Percentiles rank a stretch among this genome's conserved stretches.
Conservation (phyloP, 2,888 invertebrate genomes). For the Stegophylla sp. region DNA sequence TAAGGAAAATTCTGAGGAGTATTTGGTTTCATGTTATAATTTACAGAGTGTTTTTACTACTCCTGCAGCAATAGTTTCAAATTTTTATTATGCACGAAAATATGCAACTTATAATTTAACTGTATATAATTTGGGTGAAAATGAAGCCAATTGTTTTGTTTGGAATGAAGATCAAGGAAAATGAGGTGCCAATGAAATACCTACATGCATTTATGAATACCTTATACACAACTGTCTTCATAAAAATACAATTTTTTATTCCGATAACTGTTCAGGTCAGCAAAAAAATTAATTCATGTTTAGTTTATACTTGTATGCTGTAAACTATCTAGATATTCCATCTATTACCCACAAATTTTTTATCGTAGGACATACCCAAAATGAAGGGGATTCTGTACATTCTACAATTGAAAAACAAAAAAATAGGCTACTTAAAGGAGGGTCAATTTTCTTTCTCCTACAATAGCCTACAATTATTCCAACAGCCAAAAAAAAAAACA, state of each 20-base stretch:
- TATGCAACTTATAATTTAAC: conserved; percentile 45
- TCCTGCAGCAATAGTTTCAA: conserved; percentile 24
- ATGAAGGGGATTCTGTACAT: conserved; percentile 58
- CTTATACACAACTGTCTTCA: conserved; percentile 31
- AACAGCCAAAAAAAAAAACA: conserved; percentile 47
- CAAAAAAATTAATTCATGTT: conserved; percentile 61
- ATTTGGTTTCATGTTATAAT: conserved; percentile 30
- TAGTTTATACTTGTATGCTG: conserved; percentile 60
- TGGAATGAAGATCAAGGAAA: conserved; percentile 62
- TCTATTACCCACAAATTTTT: conserved; percentile 57
- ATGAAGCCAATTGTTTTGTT: conserved; percentile 61
- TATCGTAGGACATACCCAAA: conserved; percentile 54
- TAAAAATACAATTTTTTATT: conserved; percentile 60
- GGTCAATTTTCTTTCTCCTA: conserved; percentile 33
- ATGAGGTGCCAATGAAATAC: conserved; percentile 62
- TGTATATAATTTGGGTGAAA: conserved; percentile 15
- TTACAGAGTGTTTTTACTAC: conserved; percentile 22
- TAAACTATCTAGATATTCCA: conserved; percentile 36
- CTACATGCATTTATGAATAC: conserved; percentile 61
- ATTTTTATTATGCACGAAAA: conserved; percentile 52
- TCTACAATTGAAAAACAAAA: conserved; percentile 56
- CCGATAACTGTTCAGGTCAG: conserved; percentile 62
- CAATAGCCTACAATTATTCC: conserved; percentile 25
- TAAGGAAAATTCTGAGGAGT: conserved; percentile 26
- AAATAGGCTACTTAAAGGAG: conserved; percentile 43